phyloP scores from a whole-genome alignment of 2,888 invertebrate genomes.

The Amphipoea lucens region DNA sequence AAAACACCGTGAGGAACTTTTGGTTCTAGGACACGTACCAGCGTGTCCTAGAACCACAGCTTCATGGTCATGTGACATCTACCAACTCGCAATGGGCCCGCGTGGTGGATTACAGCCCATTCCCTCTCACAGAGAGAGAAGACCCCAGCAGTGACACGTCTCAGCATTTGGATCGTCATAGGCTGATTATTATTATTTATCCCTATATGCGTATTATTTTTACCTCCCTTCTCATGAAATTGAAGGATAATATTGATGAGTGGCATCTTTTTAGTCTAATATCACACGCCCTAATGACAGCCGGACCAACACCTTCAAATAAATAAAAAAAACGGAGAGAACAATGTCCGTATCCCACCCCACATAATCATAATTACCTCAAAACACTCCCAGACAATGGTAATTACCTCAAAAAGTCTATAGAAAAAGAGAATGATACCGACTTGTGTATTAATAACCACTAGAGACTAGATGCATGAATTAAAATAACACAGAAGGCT shows the following conservation, averaged over 20 bases:
- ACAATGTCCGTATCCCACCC: slow-evolving; percentile 25
- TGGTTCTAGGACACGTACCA: no score
- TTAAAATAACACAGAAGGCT: slow-evolving; percentile 29
- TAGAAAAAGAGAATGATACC: slow-evolving; percentile 57
- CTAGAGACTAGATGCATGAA: slow-evolving; percentile 18
- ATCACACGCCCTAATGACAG: slow-evolving; percentile 7
- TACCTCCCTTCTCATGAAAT: not conserved
- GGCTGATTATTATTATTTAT: no score
- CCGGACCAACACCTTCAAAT: slow-evolving; percentile 2
- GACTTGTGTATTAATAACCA: slow-evolving; percentile 61
- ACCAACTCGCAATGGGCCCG: no score
- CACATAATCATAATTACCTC: slow-evolving; percentile 57
- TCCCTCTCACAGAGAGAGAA: no score
- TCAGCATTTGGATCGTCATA: no score
- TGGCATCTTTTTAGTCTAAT: not conserved
- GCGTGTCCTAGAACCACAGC: no score
- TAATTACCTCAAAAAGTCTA: slow-evolving; percentile 60
- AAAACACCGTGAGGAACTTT: no score
- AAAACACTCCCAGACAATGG: slow-evolving; percentile 61
- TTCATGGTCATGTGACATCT: no score
- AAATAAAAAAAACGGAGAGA: not conserved
- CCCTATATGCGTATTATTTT: not conserved
- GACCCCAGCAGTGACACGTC: no score
- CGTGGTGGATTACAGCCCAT: no score
- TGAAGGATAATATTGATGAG: not conserved